Evolutionary conservation across 2,113 vertebrate species (phyloP).

Genomic region (Penelope pileata): DNA sequence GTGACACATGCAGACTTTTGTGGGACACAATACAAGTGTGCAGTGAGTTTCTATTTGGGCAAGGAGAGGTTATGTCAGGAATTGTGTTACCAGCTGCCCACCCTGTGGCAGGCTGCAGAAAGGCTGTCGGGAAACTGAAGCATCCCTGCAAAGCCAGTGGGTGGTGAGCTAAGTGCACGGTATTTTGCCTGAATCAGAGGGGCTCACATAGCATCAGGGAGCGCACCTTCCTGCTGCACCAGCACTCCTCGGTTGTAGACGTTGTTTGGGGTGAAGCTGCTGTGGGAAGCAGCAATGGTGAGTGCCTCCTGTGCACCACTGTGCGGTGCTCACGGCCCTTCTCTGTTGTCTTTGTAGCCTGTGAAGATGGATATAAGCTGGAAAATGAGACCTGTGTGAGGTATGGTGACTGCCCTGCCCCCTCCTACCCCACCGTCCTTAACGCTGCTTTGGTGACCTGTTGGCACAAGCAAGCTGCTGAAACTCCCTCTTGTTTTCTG

Average conservation of each 20-base stretch:
- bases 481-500: constrained; percentile 51
- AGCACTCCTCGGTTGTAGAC: rapidly evolving
- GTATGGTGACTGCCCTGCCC: constrained; percentile 75
- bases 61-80: neutral
- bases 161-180: neutral
- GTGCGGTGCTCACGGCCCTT: constrained; percentile 2
- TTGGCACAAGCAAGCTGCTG: neutral
- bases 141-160: rapidly evolving
- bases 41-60: neutral
- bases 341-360: constrained; percentile 79
- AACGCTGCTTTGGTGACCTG: neutral
- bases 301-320: neutral
- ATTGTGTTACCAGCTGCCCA: neutral
- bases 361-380: constrained; percentile 90
- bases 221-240: neutral
- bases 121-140: neutral
- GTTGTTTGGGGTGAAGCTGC: neutral
- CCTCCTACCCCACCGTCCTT: neutral
- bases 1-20: neutral
- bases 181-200: neutral
- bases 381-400: constrained; percentile 90
- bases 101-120: neutral
- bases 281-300: rapidly evolving
- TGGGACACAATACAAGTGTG: neutral
- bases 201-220: neutral